Evolutionary conservation across 1,140 invertebrate species (phyloP), one percentile per base, ranked within the genome.

Genomic region (Goniozus legneri): DNA sequence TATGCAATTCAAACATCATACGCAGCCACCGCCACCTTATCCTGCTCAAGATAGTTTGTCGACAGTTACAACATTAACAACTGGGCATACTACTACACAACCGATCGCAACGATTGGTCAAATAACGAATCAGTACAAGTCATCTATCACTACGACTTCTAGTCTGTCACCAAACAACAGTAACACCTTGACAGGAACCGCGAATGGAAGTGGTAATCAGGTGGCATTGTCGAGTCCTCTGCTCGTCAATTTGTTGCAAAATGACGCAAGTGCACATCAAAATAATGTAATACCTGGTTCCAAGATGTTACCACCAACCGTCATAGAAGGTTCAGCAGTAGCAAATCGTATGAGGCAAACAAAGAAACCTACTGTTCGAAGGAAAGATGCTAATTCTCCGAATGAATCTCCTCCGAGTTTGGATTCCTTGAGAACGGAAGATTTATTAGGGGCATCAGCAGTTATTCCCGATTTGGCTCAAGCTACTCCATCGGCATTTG

Each of bases 241-340:
- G 41, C 77, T 95, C 33, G 92, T 95, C 2, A 96, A 95, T 76
- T 74, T 95, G 43, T 76, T 95, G 54, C 91, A 95, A 77, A 94
- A 90, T 65, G 90, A 93, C 62, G 86, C 84, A 38, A 73, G 79
- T 3, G 59, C 77, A 21, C 78, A 78, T 66, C 56, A 78, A 19
- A 74, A 70, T 35, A 75, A 69, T 47, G 60, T 69, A 32, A 59
- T 66, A 22, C 51, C 72, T 6, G 60, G 47, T 48, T 74, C 61
- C 18, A 81, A 80, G 55, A 77, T 76, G 59, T 71, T 74, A 39
- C 77, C 77, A 24, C 79, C 79, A 13, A 75, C 75, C 8, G 63
- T 79, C 56, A 65, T 67, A 54, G 62, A 79, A 60, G 47, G 72
- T 57, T 33, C 73, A 45, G 54, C 73, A 61, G 45, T 65, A 60